phyloP scores from a whole-genome alignment of 2,797 vertebrate species.

The Lacerta viridis region DNA sequence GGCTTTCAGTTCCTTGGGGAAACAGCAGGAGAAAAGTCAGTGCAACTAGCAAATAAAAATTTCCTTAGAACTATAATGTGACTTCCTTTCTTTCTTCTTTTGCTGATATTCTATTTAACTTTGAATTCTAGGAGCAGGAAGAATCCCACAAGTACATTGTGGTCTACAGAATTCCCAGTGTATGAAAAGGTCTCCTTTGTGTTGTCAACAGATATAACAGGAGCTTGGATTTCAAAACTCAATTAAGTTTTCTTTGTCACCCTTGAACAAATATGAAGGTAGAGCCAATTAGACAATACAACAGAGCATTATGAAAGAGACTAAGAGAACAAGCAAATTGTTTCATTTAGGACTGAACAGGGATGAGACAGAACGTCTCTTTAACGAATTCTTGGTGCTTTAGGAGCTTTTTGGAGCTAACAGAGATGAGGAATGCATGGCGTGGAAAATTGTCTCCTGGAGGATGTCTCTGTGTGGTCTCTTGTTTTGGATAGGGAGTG shows the following conservation, averaged over 20 bases:
- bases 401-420: conserved; percentile 50
- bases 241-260: conserved; percentile 50
- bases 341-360: conserved; percentile 30
- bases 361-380: conserved; percentile 59
- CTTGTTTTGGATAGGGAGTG: conserved; percentile 41
- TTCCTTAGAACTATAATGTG: not conserved
- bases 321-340: conserved; percentile 20
- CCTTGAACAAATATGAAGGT: conserved; percentile 45
- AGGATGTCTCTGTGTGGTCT: conserved; percentile 57
- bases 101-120: not conserved
- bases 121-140: not conserved
- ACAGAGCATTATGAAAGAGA: conserved; percentile 38
- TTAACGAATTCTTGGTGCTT: conserved; percentile 61
- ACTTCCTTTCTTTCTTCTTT: not conserved
- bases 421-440: conserved; percentile 44
- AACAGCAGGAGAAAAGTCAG: not conserved
- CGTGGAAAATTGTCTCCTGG: conserved; percentile 52
- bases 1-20: not conserved
- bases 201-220: not conserved
- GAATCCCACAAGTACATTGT: conserved; percentile 16
- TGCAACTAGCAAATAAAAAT: not conserved
- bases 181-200: conserved; percentile 11
- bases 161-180: conserved; percentile 11
- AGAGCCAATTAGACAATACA: conserved; percentile 62
- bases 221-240: conserved; percentile 50